Conservation (phyloP, 1,140 invertebrate species). For the Varroa destructor region DNA sequence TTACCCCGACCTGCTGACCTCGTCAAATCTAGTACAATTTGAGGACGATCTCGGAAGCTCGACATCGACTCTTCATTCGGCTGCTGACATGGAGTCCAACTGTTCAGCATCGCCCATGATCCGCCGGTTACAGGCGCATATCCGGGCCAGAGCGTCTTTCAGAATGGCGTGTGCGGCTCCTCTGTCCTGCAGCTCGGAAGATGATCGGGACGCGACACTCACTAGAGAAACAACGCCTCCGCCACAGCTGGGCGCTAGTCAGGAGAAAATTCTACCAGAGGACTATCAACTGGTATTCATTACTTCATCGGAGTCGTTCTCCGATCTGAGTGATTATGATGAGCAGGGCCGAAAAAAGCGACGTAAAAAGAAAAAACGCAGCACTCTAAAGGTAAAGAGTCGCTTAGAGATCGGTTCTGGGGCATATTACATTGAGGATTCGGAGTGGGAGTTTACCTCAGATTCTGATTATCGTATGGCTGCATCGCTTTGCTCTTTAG, state of each 20-base stretch:
- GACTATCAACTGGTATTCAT: slow-evolving; percentile 25
- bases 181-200: slow-evolving; percentile 25
- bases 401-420: slow-evolving; percentile 29
- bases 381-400: slow-evolving; percentile 22
- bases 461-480: slow-evolving; percentile 38
- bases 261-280: slow-evolving; percentile 14
- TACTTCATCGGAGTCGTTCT: slow-evolving; percentile 12
- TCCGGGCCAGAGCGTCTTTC: slow-evolving; percentile 6
- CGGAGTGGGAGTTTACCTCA: slow-evolving; percentile 38
- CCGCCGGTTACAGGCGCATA: slow-evolving; percentile 14
- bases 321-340: slow-evolving; percentile 2
- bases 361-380: slow-evolving; percentile 14
- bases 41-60: slow-evolving; percentile 15
- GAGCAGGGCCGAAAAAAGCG: slow-evolving; percentile 6
- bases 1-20: slow-evolving; percentile 19
- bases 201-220: slow-evolving; percentile 15
- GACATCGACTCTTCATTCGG: slow-evolving; percentile 13
- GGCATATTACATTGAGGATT: slow-evolving; percentile 33
- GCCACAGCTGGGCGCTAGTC: slow-evolving; percentile 4
- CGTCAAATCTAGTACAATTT: slow-evolving; percentile 21
- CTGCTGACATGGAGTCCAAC: slow-evolving; percentile 26
- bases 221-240: slow-evolving; percentile 7
- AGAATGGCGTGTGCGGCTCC: slow-evolving; percentile 9
- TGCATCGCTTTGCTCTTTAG: slow-evolving; percentile 40
- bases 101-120: slow-evolving; percentile 25